Conservation (phyloP, 2,888 invertebrate genomes). For the Drosophila kambysellisi region DNA sequence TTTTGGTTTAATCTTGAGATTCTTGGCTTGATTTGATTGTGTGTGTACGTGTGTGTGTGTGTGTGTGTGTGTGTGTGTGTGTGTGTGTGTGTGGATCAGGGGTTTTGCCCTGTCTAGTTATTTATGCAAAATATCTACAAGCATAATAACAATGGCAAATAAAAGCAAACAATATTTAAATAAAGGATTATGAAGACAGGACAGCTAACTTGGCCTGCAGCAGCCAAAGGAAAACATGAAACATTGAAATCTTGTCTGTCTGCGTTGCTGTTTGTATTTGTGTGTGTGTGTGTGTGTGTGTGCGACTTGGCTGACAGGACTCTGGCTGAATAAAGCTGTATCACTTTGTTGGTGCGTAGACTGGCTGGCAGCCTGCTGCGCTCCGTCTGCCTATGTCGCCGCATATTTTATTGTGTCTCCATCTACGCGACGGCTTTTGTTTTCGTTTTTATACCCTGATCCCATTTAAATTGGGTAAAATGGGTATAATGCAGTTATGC, state of each 20-base stretch:
- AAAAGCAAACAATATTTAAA: constrained; percentile 73
- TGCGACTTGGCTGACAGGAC: constrained; percentile 38
- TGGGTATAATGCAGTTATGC: neutral
- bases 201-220: constrained; percentile 55
- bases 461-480: neutral
- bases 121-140: constrained; percentile 75
- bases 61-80: constrained; percentile 16
- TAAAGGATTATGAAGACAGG: constrained; percentile 73
- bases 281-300: constrained; percentile 16
- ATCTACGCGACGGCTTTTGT: constrained; percentile 8
- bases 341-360: constrained; percentile 59
- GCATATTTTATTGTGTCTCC: constrained; percentile 58
- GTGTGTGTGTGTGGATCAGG: constrained; percentile 26
- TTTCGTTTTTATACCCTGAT: constrained; percentile 24
- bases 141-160: constrained; percentile 72
- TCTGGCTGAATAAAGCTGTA: constrained; percentile 17
- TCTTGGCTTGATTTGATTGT: constrained; percentile 53
- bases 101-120: constrained; percentile 59
- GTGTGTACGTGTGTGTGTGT: constrained; percentile 3
- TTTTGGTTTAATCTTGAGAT: constrained; percentile 41
- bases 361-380: constrained; percentile 73
- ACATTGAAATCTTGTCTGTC: constrained; percentile 35
- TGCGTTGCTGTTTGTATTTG: constrained; percentile 6
- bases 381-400: constrained; percentile 43
- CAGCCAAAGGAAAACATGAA: constrained; percentile 41